Evolutionary conservation across 2,888 invertebrate species (phyloP).

Genomic region (Diadegma fenestrale): DNA sequence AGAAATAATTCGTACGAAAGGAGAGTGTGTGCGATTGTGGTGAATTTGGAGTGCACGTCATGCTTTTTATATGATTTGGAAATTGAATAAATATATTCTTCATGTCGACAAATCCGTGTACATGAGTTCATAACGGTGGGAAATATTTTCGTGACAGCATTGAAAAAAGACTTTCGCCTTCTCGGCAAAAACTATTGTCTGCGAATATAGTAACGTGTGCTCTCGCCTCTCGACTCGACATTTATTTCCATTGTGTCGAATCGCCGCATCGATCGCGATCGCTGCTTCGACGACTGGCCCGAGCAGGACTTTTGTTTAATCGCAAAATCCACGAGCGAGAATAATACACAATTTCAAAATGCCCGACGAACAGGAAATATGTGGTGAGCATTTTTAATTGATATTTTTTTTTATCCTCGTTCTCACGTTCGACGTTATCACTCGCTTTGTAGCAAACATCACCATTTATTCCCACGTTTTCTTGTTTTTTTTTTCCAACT

Average conservation of each 20-base stretch:
- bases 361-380: conserved; percentile 56
- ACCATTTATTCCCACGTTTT: background rate
- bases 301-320: conserved; percentile 51
- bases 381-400: conserved; percentile 40
- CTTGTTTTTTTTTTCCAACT: background rate
- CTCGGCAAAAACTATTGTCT: conserved; percentile 23
- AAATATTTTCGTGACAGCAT: conserved; percentile 50
- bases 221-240: background rate
- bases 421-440: background rate
- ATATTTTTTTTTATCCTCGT: conserved; percentile 21
- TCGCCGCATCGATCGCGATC: conserved; percentile 52
- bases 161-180: background rate
- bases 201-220: conserved; percentile 26
- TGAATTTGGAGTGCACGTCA: conserved; percentile 40
- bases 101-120: conserved; percentile 27
- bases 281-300: conserved; percentile 35
- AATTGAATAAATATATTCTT: conserved; percentile 17
- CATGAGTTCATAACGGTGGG: conserved; percentile 16
- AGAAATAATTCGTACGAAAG: background rate
- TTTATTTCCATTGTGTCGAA: conserved; percentile 6
- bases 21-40: conserved; percentile 15
- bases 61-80: conserved; percentile 31
- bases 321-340: conserved; percentile 4
- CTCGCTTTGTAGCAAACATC: background rate
- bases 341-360: conserved; percentile 45